Base-by-base conservation (phyloP, 1,140 invertebrate genomes). In the Sipha flava region DNA sequence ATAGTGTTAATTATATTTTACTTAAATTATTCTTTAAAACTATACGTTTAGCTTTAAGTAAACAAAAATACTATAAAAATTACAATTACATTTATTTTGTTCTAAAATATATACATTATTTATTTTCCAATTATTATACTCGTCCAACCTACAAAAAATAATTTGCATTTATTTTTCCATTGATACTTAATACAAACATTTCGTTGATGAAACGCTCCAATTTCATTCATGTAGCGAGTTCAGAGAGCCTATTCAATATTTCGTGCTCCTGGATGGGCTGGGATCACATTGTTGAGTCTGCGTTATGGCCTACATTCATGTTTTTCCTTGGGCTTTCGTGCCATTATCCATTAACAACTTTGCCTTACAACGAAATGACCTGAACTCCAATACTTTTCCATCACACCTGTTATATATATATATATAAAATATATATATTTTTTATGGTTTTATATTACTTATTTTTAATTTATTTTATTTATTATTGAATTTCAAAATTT, bases 271-370 rank as follows among this genome's bases (percentile, higher is more conserved):
- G 52, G 52, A 54, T 34, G 23, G 31, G 21, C 73, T 52, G 73
- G 73, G 73, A 59, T 77, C 34, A 54, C 31, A 59, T 77, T 40
- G 52, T 54, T 57, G 73, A 77, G 73, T 57, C 34, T 77, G 73
- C 73, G 73, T 57, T 52, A 29, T 77, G 73, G 73, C 73, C 73
- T 77, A 77, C 73, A 77, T 77, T 57, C 31, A 40, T 26, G 49
- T 57, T 77, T 77, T 47, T 23, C 23, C 21, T 47, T n/a, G 29
- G 18, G 26, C 29, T 73, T 21, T 57, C 72, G 34, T 75, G 34
- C 21, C 52, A 40, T 52, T 73, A 37, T 7, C 49, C 70, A 73
- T 77, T 77, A 52, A 77, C 31, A 54, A 77, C 10, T 77, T 77
- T 10, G 52, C n/a, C 47, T 26, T 21, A 10, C 70, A 23, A 75